Base-by-base conservation (phyloP, 2,113 vertebrate species). In the Plotosus lineatus region DNA sequence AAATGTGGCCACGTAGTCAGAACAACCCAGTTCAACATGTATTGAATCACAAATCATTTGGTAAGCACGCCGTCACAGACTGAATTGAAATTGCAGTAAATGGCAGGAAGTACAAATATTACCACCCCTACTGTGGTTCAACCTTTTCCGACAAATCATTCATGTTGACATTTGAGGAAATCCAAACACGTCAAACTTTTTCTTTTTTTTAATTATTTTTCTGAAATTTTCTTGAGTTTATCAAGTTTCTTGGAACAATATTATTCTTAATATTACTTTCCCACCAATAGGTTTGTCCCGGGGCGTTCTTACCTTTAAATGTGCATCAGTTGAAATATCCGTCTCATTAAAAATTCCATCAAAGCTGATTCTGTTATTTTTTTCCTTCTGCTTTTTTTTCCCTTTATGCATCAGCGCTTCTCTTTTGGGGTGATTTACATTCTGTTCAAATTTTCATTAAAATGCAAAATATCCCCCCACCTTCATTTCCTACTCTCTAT, bases 391-490 rank as follows among this genome's bases (percentile, higher is more conserved):
- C 33, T 82, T 46, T 77, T 36, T 38, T 51, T 36, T 46, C 23
- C 28, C 11, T 88, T 88, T 88, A 82, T 79, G 60, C 79, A 60
- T 26, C 26, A 15, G 40, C 77, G 28, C 44, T 79, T 38, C 80
- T 44, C 81, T 85, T 55, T 36, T 87, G 85, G 68, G 63, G 86
- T 91, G 88, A 86, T 90, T 90, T 88, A 86, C 82, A 74, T 89
- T 86, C 84, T 81, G 85, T 87, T 87, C 86, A 83, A 84, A 84
- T 88, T 88, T 88, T 90, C 88, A 92, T 92, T 91, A 90, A 92
- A 93, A 91, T 92, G 90, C 90, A 91, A 91, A 90, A 80, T 83
- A 79, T 15, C 36, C 19, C 31, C 17, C 31, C 17, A 23, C 23
- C 50, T 11, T 60, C 42, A 23, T 12, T 46, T 12, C 11, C 11